Conservation (phyloP, 2,113 vertebrate species). For the Mohoua ochrocephala region DNA sequence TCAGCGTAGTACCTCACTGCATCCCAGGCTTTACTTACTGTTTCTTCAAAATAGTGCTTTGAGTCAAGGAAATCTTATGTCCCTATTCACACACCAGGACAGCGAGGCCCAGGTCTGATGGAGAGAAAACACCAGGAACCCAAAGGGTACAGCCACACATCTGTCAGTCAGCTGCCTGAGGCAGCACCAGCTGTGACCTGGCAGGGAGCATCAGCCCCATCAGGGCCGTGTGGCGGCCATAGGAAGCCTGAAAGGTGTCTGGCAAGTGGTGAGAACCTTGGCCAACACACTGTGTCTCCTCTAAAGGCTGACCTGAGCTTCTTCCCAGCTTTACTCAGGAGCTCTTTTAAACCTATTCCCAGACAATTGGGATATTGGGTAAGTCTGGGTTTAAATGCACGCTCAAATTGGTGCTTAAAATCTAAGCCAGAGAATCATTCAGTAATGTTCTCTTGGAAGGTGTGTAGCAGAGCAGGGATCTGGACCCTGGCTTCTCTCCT, state of each 20-base stretch:
- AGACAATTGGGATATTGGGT: background rate
- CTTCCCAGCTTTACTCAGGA: background rate
- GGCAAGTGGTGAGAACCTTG: background rate
- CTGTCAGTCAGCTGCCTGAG: background rate
- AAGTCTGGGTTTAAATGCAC: background rate
- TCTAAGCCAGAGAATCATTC: background rate
- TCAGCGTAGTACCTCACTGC: background rate
- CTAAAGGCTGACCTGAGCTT: background rate
- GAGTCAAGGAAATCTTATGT: background rate
- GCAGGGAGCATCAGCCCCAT: background rate
- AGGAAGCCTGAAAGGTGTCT: background rate
- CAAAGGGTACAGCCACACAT: background rate
- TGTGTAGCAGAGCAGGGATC: background rate
- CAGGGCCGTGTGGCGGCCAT: accelerated
- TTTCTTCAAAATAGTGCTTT: background rate
- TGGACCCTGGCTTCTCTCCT: background rate
- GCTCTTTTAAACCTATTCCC: background rate
- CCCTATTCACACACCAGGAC: background rate
- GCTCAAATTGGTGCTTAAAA: background rate
- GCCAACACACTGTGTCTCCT: background rate
- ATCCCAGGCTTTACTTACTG: background rate
- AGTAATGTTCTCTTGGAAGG: background rate
- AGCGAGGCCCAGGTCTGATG: background rate
- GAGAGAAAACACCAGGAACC: background rate
- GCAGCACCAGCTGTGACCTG: background rate